Evolutionary conservation across 2,888 invertebrate genomes (phyloP).

Genomic region (Phalera bucephala): DNA sequence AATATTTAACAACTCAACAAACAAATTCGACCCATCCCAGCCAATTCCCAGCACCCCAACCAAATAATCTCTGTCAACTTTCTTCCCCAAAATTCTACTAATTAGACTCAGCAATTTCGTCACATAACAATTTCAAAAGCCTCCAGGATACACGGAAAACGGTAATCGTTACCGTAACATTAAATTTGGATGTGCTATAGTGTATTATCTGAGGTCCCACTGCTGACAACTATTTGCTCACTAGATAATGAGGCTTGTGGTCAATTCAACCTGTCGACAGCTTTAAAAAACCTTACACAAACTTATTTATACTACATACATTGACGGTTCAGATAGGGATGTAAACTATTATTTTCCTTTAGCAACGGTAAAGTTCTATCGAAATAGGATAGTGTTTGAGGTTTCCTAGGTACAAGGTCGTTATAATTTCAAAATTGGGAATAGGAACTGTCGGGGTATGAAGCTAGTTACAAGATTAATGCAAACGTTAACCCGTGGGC

Average conservation of each 20-base stretch:
- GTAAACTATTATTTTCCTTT: too few species aligned
- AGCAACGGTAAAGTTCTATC: background rate
- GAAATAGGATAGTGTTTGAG: background rate
- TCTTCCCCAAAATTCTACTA: too few species aligned
- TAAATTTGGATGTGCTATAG: conserved; percentile 11
- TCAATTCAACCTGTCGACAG: conserved; percentile 12
- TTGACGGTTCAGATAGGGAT: background rate
- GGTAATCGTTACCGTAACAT: conserved; percentile 12
- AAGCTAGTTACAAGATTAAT: conserved; percentile 34
- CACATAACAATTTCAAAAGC: too few species aligned
- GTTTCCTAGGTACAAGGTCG: too few species aligned
- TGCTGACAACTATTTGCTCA: conserved; percentile 29
- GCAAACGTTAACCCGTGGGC: conserved; percentile 25
- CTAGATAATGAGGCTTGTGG: conserved; percentile 25
- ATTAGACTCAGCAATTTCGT: too few species aligned
- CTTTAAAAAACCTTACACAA: background rate
- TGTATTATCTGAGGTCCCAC: conserved; percentile 4
- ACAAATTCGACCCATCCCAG: too few species aligned
- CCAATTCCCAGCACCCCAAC: too few species aligned
- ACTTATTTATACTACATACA: conserved; percentile 6
- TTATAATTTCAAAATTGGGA: conserved; percentile 40
- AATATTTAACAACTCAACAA: too few species aligned
- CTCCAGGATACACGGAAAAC: too few species aligned
- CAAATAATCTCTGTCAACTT: too few species aligned
- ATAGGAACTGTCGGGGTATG: conserved; percentile 24